Conservation (phyloP, 2,888 invertebrate genomes). For the Nematopogon swammerdamellus region DNA sequence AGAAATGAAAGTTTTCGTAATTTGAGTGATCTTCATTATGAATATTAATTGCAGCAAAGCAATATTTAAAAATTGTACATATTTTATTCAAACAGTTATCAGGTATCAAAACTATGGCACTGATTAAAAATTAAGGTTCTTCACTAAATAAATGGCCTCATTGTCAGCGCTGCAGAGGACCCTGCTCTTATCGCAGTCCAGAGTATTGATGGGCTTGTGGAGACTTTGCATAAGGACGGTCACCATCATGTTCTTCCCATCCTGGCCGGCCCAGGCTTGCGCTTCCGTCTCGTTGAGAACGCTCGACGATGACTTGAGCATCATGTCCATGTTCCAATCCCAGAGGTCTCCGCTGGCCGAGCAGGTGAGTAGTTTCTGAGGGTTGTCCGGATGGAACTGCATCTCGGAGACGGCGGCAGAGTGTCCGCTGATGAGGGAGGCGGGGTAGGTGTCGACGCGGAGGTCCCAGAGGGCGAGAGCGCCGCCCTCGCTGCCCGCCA, state of each 20-base stretch:
- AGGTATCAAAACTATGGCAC: too few relatives aligned
- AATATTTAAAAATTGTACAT: too few relatives aligned
- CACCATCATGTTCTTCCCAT: conserved; percentile 68
- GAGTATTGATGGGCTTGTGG: conserved; percentile 76
- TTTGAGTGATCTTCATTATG: too few relatives aligned
- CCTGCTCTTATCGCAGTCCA: conserved; percentile 73
- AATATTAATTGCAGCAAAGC: too few relatives aligned
- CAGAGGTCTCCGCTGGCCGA: conserved; percentile 81
- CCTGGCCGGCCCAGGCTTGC: conserved; percentile 64
- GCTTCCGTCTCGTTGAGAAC: conserved; percentile 25
- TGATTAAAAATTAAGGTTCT: conserved; percentile 52
- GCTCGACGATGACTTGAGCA: conserved; percentile 35
- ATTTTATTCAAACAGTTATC: too few relatives aligned
- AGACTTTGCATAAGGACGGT: conserved; percentile 71
- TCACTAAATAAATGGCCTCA: conserved; percentile 82
- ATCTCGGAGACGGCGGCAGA: conserved; percentile 77
- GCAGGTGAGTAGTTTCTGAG: conserved; percentile 79
- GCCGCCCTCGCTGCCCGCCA: conserved; percentile 86
- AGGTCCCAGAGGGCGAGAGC: conserved; percentile 88
- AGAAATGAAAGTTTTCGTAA: too few relatives aligned
- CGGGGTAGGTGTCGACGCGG: conserved; percentile 77
- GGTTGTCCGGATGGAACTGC: conserved; percentile 81
- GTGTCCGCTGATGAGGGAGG: conserved; percentile 78
- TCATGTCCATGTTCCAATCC: conserved; percentile 78
- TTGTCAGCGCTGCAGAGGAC: conserved; percentile 84